Evolutionary conservation across 30 jellyfish, hydroid and myxozoan species (phyloP).

Genomic region (Hydra vulgaris): DNA sequence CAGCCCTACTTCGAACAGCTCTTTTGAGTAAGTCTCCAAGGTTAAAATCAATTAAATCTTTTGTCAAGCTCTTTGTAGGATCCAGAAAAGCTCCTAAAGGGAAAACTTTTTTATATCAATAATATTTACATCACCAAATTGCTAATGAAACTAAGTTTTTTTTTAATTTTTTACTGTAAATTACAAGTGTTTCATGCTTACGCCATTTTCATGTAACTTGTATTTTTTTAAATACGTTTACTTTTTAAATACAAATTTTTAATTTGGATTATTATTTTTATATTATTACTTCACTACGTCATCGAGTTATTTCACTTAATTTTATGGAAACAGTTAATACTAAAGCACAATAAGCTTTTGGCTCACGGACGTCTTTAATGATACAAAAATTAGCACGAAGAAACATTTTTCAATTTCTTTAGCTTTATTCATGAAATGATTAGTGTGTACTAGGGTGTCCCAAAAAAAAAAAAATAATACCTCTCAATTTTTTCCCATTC

Average conservation of each 20-base stretch:
- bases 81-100: background rate
- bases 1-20: background rate
- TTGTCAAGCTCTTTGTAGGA: background rate
- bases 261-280: background rate
- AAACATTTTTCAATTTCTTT: background rate
- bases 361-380: background rate
- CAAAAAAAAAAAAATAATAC: too few relatives aligned
- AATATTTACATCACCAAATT: background rate
- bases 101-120: background rate
- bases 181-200: background rate
- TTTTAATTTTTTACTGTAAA: background rate
- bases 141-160: background rate
- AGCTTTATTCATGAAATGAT: background rate
- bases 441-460: too few relatives aligned
- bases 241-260: background rate
- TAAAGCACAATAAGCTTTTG: background rate
- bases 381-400: background rate
- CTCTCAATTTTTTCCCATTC: too few relatives aligned
- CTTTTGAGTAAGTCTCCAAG: background rate
- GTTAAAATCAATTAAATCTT: background rate
- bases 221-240: too few relatives aligned
- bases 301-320: background rate
- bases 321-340: background rate
- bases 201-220: background rate
- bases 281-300: background rate